Evolutionary conservation across 2,113 vertebrate species (phyloP).

Genomic region (Ramphastos sulfuratus): DNA sequence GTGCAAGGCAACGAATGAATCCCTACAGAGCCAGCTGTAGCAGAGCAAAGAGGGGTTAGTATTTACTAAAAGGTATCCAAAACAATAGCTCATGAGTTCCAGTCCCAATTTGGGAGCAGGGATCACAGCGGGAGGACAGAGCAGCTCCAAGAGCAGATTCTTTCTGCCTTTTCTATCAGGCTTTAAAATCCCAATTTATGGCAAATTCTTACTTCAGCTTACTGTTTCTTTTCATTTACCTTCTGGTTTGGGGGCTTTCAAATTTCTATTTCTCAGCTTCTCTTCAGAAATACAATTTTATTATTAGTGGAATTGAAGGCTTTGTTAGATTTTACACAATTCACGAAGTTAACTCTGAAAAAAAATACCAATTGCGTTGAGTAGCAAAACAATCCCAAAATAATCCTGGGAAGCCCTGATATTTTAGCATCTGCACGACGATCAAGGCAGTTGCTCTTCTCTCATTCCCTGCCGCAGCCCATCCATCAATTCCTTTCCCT

Average conservation of each 20-base stretch:
- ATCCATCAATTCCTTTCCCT: neutral
- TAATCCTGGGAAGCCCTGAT: neutral
- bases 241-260: neutral
- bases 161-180: neutral
- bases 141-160: neutral
- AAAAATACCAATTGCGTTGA: neutral
- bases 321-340: neutral
- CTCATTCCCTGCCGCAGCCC: neutral
- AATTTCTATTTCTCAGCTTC: neutral
- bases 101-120: neutral
- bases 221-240: neutral
- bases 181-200: neutral
- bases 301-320: neutral
- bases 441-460: neutral
- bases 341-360: neutral
- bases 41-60: neutral
- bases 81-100: neutral
- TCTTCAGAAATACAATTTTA: neutral
- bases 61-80: rapidly evolving
- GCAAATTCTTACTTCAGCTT: neutral
- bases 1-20: rapidly evolving
- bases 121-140: neutral
- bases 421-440: neutral
- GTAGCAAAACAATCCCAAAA: neutral
- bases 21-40: rapidly evolving